Evolutionary conservation across 2,888 invertebrate species (phyloP), one percentile per base, ranked within the genome.

Genomic region (Cantharis lateralis): DNA sequence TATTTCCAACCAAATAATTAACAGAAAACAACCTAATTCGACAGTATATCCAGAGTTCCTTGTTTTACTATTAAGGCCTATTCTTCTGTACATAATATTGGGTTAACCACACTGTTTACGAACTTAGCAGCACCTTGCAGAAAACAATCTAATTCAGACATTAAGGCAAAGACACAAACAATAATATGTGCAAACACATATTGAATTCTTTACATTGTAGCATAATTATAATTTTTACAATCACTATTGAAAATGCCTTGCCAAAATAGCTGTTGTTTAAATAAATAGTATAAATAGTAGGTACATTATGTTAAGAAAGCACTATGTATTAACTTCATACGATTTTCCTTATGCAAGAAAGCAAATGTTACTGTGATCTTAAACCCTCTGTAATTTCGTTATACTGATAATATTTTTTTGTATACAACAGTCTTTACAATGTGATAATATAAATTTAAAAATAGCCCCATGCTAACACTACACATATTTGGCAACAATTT

Each of bases 391-490:
- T 80, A 82, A 77, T 80, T 81, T 84, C 82, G 81, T 82, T 83
- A 83, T 83, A 83, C 81, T 82, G 82, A 83, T 83, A 82, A 79
- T 82, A 70, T 81, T 81, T 66, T 78, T 80, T 82, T 83, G 81
- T 83, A 82, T 84, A 82, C 81, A 82, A 84, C 84, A 85, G 85
- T 85, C 85, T 85, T 85, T 85, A 84, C 82, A 85, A 80, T 82
- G 83, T 85, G 84, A 84, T 85, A 83, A 84, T 82, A 76, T 78
- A 78, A 78, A 78, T 78, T 78, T 74, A 78, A 78, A 83, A 84
- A 84, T 83, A 84, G 83, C 84, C 84, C 81, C 84, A 83, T 82
- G 82, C 80, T 72, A 74, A 78, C 71, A 62, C 61, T 74, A 73
- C 72, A 74, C 77, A 72, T 77, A 76, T 81, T 83, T 83, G 83